phyloP scores from a whole-genome alignment of 30 jellyfish, hydroid and myxozoan genomes.

The Aurelia sp. region DNA sequence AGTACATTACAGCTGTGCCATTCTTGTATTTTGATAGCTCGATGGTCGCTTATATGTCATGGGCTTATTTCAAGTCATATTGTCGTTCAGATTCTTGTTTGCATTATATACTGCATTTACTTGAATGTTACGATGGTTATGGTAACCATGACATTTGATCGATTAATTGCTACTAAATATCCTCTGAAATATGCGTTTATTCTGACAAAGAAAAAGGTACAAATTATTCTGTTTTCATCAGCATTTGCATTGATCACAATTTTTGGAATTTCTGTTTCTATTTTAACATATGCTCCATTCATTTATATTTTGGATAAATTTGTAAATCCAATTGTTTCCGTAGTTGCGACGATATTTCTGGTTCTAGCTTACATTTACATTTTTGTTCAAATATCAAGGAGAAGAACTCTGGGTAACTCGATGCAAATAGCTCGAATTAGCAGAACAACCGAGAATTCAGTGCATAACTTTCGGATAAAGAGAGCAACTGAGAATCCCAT shows the following conservation, averaged over 20 bases:
- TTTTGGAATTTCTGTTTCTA: not conserved
- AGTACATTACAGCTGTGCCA: not conserved
- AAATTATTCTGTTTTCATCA: not conserved
- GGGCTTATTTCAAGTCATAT: too few species aligned
- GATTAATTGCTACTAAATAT: not conserved
- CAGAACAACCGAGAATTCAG: not conserved
- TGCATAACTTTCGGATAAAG: not conserved
- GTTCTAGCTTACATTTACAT: not conserved
- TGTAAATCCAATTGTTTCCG: not conserved
- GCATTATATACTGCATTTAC: not conserved
- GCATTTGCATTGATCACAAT: not conserved
- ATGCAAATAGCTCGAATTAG: not conserved
- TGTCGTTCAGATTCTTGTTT: too few species aligned
- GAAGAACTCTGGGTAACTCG: not conserved
- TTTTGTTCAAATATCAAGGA: not conserved
- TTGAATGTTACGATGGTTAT: not conserved
- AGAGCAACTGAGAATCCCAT: not conserved
- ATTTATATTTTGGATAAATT: not conserved
- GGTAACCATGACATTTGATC: not conserved
- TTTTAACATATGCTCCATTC: too few species aligned
- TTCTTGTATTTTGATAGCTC: too few species aligned
- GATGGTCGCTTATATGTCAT: too few species aligned
- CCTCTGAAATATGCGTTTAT: not conserved
- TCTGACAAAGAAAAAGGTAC: not conserved
- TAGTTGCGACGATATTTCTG: not conserved